phyloP scores from a whole-genome alignment of 2,113 vertebrate species.

The Saguinus imperator region DNA sequence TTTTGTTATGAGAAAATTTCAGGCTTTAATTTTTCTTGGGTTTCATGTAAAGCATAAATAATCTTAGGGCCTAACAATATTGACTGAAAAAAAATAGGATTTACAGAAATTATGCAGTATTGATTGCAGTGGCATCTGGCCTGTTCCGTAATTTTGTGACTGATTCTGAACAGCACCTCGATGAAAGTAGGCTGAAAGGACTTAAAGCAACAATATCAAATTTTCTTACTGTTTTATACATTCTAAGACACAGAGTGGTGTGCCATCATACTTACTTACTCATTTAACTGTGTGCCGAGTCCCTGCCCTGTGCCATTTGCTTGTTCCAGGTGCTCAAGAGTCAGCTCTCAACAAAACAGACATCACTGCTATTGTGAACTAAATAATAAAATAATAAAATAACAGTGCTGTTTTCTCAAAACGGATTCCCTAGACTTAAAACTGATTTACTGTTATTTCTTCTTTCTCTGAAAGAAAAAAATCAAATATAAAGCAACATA shows the following conservation, averaged over 20 bases:
- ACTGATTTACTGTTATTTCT: not conserved
- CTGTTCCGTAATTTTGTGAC: conserved; percentile 11
- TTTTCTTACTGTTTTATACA: not conserved
- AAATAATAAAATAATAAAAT: not conserved
- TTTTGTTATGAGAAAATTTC: conserved; percentile 20
- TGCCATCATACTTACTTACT: not conserved
- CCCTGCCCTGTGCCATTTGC: not conserved
- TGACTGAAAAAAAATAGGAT: conserved; percentile 47
- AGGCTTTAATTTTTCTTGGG: conserved; percentile 4
- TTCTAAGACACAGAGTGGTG: not conserved
- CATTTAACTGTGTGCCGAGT: not conserved
- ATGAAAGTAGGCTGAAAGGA: not conserved
- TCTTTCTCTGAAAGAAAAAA: conserved; percentile 25
- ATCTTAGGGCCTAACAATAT: conserved; percentile 23
- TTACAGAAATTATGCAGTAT: conserved; percentile 57
- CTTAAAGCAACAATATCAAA: not conserved
- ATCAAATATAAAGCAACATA: not conserved
- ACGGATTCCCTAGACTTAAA: not conserved
- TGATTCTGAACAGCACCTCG: conserved; percentile 27
- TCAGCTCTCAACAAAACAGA: not conserved
- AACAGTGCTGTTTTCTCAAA: conserved; percentile 2
- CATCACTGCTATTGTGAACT: not conserved
- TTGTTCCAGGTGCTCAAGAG: not conserved
- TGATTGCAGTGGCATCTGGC: conserved; percentile 48
- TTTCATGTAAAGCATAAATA: conserved; percentile 44